Percentiles rank a stretch among this genome's conserved stretches.
These are phyloP conservation scores for Furnarius figulus DNA, from an alignment of 2,113 vertebrate species.

Conservation along the genomic window DNA sequence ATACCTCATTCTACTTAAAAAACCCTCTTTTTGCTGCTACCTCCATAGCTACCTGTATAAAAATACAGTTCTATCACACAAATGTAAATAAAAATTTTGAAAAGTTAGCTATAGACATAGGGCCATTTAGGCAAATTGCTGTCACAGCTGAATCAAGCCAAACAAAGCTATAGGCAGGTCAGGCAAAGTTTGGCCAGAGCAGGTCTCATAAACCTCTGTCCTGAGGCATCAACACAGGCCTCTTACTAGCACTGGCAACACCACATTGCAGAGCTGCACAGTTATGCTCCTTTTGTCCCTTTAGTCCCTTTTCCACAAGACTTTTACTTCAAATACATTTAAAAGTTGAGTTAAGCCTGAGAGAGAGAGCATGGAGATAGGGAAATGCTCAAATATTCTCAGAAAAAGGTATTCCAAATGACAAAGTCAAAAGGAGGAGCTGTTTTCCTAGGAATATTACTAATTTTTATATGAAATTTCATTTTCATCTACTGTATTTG, in stretches of 20 bases:
- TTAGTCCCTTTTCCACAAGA: not conserved
- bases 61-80: not conserved
- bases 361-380: not conserved
- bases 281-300: not conserved
- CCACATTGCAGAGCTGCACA: not conserved
- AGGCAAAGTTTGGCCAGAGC: not conserved
- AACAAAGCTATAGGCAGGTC: not conserved
- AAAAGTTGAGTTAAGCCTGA: not conserved
- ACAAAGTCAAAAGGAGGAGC: not conserved
- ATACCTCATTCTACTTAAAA: not conserved
- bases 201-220: not conserved
- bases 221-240: not conserved
- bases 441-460: not conserved
- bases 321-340: not conserved
- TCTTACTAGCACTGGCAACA: not conserved
- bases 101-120: not conserved
- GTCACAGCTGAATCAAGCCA: not conserved
- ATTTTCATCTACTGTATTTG: not conserved
- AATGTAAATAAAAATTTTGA: not conserved
- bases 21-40: not conserved
- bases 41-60: not conserved
- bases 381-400: not conserved
- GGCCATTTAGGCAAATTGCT: not conserved
- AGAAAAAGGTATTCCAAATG: not conserved
- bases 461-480: not conserved